phyloP scores from a whole-genome alignment of 1,140 invertebrate species.

The Drosophila navojoa region DNA sequence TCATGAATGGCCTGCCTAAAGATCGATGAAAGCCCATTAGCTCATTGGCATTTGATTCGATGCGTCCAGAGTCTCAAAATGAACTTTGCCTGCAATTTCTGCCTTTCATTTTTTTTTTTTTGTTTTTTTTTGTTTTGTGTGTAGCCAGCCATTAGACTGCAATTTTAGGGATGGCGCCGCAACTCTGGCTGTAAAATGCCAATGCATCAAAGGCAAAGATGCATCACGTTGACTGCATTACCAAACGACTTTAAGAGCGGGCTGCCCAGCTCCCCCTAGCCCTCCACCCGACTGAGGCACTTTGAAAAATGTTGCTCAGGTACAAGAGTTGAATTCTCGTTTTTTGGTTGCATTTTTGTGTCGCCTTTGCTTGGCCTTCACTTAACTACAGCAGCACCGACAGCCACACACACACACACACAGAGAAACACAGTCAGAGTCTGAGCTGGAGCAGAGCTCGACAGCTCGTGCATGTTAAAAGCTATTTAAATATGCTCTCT shows the following conservation, averaged over 20 bases:
- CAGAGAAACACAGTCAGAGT: neutral
- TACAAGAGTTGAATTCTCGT: conserved; percentile 21
- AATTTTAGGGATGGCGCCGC: conserved; percentile 2
- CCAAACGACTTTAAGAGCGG: conserved; percentile 68
- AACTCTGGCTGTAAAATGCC: conserved; percentile 29
- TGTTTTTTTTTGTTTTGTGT: neutral
- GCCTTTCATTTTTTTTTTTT: neutral
- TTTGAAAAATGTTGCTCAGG: conserved; percentile 60
- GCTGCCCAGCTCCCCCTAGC: neutral
- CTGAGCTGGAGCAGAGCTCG: conserved; percentile 17
- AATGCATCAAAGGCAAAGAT: conserved; percentile 66
- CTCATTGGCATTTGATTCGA: conserved; percentile 5
- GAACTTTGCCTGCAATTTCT: conserved; percentile 10
- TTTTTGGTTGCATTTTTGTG: conserved; percentile 74
- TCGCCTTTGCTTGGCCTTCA: conserved; percentile 77
- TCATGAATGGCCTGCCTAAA: conserved; percentile 21
- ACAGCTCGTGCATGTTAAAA: conserved; percentile 80
- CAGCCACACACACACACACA: neutral
- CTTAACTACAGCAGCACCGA: conserved; percentile 67
- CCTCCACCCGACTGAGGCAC: conserved; percentile 17
- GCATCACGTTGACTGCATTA: conserved; percentile 71
- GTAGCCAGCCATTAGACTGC: conserved; percentile 40
- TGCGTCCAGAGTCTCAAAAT: neutral
- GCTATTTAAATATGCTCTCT: conserved; percentile 82
- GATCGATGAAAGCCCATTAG: conserved; percentile 29